Evolutionary conservation across 2,113 vertebrate genomes (phyloP).

Genomic region (Procavia capensis): DNA sequence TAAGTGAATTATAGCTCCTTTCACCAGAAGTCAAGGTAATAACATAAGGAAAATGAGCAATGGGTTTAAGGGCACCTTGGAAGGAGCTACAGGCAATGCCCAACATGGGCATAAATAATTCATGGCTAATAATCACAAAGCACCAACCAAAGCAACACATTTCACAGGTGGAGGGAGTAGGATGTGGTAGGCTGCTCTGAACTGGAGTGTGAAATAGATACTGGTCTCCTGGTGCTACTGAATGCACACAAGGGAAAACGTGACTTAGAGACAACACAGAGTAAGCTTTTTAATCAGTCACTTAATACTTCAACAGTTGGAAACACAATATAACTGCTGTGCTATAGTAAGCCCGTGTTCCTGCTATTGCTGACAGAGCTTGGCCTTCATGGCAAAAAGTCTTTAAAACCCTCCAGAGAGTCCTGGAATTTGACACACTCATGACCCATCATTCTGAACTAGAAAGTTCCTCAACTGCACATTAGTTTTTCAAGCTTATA

Average conservation of each 20-base stretch:
- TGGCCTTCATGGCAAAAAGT: neutral
- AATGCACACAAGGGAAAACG: neutral
- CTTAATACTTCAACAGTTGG: neutral
- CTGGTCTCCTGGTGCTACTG: neutral
- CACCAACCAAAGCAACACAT: neutral
- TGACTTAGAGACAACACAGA: neutral
- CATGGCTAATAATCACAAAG: conserved; percentile 57
- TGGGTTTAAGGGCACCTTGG: conserved; percentile 36
- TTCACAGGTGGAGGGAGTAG: conserved; percentile 34
- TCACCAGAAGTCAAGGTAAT: conserved; percentile 21
- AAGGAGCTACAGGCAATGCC: neutral
- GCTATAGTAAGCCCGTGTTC: neutral
- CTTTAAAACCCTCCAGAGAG: neutral
- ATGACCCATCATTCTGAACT: neutral
- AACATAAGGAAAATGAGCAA: conserved; percentile 16
- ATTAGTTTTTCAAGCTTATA: neutral
- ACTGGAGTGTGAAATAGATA: neutral
- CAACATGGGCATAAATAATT: conserved; percentile 34
- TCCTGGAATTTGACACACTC: neutral
- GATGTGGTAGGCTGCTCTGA: conserved; percentile 44
- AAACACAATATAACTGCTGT: neutral
- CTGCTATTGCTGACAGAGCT: neutral
- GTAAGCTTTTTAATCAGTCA: neutral
- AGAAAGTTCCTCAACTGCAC: neutral
- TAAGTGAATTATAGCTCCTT: conserved; percentile 45